Percentiles rank a stretch among this genome's conserved stretches.
Evolutionary conservation across 2,888 invertebrate species (phyloP).

Genomic region (Macrosoma leucophasiata): DNA sequence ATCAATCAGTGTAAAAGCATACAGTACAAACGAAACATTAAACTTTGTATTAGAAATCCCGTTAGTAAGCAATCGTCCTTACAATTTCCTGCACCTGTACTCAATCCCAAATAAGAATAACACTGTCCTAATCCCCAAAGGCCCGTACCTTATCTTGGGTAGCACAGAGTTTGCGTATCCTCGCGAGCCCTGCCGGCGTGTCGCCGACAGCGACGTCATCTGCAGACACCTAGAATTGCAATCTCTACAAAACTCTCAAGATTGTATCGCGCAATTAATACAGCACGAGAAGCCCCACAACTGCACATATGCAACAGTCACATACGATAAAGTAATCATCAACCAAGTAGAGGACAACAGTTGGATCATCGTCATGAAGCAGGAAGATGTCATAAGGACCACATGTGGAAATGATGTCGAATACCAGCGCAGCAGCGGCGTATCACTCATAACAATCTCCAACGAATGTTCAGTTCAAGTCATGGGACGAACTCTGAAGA

Average conservation of each 20-base stretch:
- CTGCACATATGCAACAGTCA: conserved; percentile 8
- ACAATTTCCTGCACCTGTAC: conserved; percentile 13
- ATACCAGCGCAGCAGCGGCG: conserved; percentile 24
- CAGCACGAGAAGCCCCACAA: conserved; percentile 9
- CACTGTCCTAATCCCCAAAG: conserved; percentile 15
- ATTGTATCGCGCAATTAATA: conserved; percentile 10
- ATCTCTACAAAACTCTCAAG: conserved; percentile 14
- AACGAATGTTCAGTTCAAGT: conserved; percentile 24
- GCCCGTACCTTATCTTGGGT: conserved; percentile 27
- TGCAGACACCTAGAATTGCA: conserved; percentile 29
- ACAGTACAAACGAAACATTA: conserved; percentile 14
- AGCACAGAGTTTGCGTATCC: conserved; percentile 30
- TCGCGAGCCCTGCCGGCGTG: conserved; percentile 22
- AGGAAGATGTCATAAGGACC: conserved; percentile 28
- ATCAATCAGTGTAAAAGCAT: conserved; percentile 13
- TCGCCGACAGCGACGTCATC: conserved; percentile 22
- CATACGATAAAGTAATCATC: conserved; percentile 20
- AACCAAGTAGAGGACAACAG: conserved; percentile 29
- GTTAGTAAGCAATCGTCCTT: conserved; percentile 7
- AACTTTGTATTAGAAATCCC: conserved; percentile 16
- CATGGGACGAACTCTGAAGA: conserved; percentile 15
- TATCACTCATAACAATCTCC: conserved; percentile 20
- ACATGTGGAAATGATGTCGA: conserved; percentile 24
- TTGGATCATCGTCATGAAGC: conserved; percentile 26
- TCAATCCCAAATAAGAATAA: conserved; percentile 11